Conservation (phyloP, 2,113 vertebrate species). For the Merops nubicus region DNA sequence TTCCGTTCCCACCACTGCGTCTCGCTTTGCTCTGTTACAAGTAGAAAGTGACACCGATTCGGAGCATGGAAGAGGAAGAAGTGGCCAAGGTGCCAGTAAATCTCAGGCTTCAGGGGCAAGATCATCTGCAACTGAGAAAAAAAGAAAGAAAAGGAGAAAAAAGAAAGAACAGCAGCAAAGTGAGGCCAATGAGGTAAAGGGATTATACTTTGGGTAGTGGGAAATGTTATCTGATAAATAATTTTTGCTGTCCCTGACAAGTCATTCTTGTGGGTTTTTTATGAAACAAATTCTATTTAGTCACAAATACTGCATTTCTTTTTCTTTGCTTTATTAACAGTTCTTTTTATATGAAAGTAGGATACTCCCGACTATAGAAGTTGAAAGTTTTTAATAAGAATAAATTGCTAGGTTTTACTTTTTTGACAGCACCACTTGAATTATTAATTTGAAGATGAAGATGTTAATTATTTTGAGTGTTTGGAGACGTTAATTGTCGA, state of each 20-base stretch:
- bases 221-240: neutral
- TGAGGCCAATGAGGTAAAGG: slow-evolving; percentile 88
- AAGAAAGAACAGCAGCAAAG: slow-evolving; percentile 91
- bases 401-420: neutral
- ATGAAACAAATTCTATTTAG: neutral
- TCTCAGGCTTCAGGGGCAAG: slow-evolving; percentile 74
- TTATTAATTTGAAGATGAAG: neutral
- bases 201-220: neutral
- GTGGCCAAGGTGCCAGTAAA: slow-evolving; percentile 75
- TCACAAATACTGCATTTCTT: neutral
- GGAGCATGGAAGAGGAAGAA: slow-evolving; percentile 80
- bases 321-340: neutral
- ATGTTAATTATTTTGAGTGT: too few species aligned
- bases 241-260: neutral
- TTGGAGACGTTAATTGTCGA: too few species aligned
- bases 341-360: neutral
- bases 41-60: slow-evolving; percentile 89
- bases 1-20: slow-evolving; percentile 90
- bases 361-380: neutral
- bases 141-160: slow-evolving; percentile 90
- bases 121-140: slow-evolving; percentile 76
- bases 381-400: neutral
- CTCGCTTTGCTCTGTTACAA: slow-evolving; percentile 91
- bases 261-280: neutral
- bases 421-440: neutral